Evolutionary conservation across 1,140 invertebrate species (phyloP).

Genomic region (Pentalonia nigronervosa): DNA sequence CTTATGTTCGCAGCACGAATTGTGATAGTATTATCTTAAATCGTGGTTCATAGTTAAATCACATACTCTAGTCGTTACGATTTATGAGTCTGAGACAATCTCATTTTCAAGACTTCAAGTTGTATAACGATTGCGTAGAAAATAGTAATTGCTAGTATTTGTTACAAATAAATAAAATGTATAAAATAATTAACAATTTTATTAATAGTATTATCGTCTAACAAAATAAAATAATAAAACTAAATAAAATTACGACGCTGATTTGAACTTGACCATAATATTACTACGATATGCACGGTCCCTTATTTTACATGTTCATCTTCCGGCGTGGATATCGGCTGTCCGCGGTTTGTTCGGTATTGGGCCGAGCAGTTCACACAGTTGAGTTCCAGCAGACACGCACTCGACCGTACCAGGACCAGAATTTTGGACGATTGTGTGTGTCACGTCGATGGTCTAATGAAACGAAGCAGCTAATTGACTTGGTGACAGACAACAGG

Average conservation of each 20-base stretch:
- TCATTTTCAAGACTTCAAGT: too few species aligned
- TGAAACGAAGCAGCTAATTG: background rate
- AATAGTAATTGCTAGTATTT: too few species aligned
- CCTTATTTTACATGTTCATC: background rate
- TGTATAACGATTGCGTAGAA: too few species aligned
- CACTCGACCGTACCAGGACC: background rate
- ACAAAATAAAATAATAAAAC: background rate
- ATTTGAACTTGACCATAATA: background rate
- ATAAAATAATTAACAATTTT: too few species aligned
- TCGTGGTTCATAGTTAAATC: too few species aligned
- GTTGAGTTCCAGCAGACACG: background rate
- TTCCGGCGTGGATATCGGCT: background rate
- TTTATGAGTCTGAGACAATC: too few species aligned
- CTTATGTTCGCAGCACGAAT: too few species aligned
- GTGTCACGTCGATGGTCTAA: background rate
- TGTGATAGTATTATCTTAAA: too few species aligned
- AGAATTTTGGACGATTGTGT: background rate
- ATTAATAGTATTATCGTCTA: too few species aligned
- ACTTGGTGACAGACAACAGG: background rate
- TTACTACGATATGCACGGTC: background rate
- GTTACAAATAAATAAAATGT: too few species aligned
- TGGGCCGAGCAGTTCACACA: background rate
- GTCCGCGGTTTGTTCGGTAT: background rate
- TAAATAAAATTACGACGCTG: background rate
- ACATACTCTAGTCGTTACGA: too few species aligned